These are phyloP conservation scores for Hyposoter didymator DNA, from an alignment of 2,888 invertebrate genomes.

Conservation along the genomic window DNA sequence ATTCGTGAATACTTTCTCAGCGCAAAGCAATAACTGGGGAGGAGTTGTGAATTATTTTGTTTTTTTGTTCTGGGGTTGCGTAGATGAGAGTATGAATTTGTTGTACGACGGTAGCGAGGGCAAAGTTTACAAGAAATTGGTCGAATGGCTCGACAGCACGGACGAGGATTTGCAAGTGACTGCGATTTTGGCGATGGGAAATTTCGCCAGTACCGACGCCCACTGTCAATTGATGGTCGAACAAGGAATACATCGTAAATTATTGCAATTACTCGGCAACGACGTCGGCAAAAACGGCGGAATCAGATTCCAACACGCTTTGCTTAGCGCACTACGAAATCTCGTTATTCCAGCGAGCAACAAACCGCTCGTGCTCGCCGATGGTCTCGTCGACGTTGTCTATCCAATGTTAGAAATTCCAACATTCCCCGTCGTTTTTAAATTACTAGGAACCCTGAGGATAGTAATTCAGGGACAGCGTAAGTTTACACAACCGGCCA, in stretches of 20 bases:
- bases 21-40: conserved; percentile 8
- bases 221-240: conserved; percentile 94
- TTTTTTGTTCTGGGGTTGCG: conserved; percentile 69
- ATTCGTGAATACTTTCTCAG: neutral
- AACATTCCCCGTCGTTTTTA: conserved; percentile 93
- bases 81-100: conserved; percentile 94
- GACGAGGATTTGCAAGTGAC: conserved; percentile 92
- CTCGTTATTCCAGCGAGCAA: conserved; percentile 90
- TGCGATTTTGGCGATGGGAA: conserved; percentile 93
- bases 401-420: conserved; percentile 89
- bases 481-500: conserved; percentile 77
- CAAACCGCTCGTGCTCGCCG: conserved; percentile 89
- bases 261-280: conserved; percentile 83
- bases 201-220: conserved; percentile 94
- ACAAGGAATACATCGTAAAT: conserved; percentile 90
- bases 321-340: conserved; percentile 92
- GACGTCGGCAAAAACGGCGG: conserved; percentile 74
- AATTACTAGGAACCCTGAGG: conserved; percentile 92
- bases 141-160: conserved; percentile 91
- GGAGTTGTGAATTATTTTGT: conserved; percentile 14
- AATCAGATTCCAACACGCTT: conserved; percentile 88
- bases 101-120: conserved; percentile 92
- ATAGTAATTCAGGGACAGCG: conserved; percentile 95
- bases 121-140: conserved; percentile 89
- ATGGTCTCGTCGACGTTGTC: conserved; percentile 90